Evolutionary conservation across 92 coral and sea anemone genomes (phyloP), one percentile per base, ranked within the genome.

Genomic region (Heteractis magnifica): DNA sequence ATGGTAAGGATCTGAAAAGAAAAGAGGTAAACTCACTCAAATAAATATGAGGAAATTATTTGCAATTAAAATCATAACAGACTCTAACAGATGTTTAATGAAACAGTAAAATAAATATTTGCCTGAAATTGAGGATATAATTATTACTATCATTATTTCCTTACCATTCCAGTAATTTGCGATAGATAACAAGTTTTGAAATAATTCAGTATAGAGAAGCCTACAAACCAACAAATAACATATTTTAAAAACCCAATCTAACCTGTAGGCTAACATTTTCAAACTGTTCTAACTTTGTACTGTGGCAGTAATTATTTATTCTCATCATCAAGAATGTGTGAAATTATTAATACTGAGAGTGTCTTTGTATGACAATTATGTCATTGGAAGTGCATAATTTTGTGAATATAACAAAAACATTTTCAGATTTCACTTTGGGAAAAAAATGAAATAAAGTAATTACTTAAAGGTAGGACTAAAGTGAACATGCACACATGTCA

Each of bases 91-190:
- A 34, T 34, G 44, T 34, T 34, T 34, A 34, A 0, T 53, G 13
- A 53, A 68, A 68, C 3, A 68, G 74, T 68, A 68, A 68, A 53
- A 53, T 53, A 53, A 53, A 53, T 53, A 53, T 53, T 34, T 34
- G 44, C 58, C 13, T 53, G 13, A 53, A 20, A 71, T 71, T 21
- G 34, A 48, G 50, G 16, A 18, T 15, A 51, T 34, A 41, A 16
- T 53, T 20, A 10, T 49, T 15, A 78, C 4, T 49, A 50, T 4
- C 74, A 78, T 13, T 3, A 14, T 8, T 8, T 70, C 79, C 95
- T 83, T 90, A 96, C 99, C 99, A 89, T 96, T 96, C 99, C 99
- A 96, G 68, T 96, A 96, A 73, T 96, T 96, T 23, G 99, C 99
- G 68, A 96, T 13, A n/a, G 98, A 90, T 79, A 96, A 16, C 65